Conservation (phyloP, 2,113 vertebrate species). For the Pogonocichla stellata region DNA sequence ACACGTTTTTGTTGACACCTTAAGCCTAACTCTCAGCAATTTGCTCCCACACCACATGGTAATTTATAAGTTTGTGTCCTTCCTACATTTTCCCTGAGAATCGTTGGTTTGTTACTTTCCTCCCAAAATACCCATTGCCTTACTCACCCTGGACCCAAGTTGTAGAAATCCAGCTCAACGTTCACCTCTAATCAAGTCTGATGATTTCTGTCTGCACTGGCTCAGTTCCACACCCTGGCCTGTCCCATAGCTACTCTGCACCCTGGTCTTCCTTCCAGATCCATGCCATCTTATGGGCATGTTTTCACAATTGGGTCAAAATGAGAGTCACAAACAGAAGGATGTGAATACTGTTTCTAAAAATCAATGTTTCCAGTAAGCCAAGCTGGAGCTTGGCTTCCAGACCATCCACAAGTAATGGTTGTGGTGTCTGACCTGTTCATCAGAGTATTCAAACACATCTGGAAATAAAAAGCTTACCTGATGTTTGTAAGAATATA, state of each 20-base stretch:
- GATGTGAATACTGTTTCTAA: not conserved
- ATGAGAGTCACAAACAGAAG: not conserved
- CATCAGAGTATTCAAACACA: not conserved
- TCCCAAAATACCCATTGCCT: slow-evolving; percentile 40
- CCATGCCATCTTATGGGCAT: not conserved
- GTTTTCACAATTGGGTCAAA: not conserved
- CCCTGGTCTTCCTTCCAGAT: not conserved
- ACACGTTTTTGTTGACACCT: not conserved
- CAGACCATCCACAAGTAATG: not conserved
- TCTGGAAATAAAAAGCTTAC: slow-evolving; percentile 16
- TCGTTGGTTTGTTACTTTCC: not conserved
- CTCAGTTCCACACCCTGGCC: not conserved
- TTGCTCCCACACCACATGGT: slow-evolving; percentile 6
- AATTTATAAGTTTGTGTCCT: slow-evolving; percentile 20
- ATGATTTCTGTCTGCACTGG: not conserved
- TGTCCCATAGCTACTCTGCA: not conserved
- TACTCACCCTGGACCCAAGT: slow-evolving; percentile 18
- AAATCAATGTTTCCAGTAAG: not conserved
- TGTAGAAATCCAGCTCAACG: not conserved
- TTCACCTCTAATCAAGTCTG: slow-evolving; percentile 19
- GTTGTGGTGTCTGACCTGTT: not conserved
- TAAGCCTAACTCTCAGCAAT: slow-evolving; percentile 34
- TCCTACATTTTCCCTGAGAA: slow-evolving; percentile 32
- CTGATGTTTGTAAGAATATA: slow-evolving; percentile 57
- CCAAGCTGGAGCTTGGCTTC: not conserved